These are phyloP conservation scores for Drosophila jambulina DNA, from an alignment of 1,140 invertebrate genomes.

Conservation along the genomic window DNA sequence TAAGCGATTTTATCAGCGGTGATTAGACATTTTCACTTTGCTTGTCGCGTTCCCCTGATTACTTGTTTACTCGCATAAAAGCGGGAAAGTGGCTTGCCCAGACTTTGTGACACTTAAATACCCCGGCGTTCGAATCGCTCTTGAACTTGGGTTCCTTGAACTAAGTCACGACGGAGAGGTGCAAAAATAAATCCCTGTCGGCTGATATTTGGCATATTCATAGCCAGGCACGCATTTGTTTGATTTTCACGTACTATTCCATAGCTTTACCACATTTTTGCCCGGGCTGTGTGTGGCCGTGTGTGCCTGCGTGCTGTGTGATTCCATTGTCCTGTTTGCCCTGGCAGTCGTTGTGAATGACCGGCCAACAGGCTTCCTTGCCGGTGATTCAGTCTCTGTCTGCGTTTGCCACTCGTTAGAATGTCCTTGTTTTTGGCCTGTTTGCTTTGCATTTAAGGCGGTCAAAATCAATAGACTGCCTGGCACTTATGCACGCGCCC, in stretches of 20 bases:
- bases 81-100: neutral
- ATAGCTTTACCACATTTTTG: constrained; percentile 41
- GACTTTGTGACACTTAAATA: constrained; percentile 36
- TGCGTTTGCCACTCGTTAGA: constrained; percentile 17
- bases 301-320: neutral
- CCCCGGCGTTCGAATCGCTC: neutral
- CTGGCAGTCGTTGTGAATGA: constrained; percentile 31
- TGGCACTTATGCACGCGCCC: constrained; percentile 26
- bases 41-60: constrained; percentile 16
- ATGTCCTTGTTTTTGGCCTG: constrained; percentile 27
- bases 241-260: constrained; percentile 49
- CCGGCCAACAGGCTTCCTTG: neutral
- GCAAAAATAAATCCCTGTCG: constrained; percentile 31
- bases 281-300: neutral
- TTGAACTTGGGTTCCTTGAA: constrained; percentile 74
- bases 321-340: constrained; percentile 43
- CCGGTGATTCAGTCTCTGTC: constrained; percentile 6
- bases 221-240: constrained; percentile 38
- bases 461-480: constrained; percentile 42
- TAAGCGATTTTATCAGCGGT: constrained; percentile 20
- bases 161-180: constrained; percentile 26
- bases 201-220: constrained; percentile 49
- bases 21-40: constrained; percentile 28
- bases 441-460: constrained; percentile 32
- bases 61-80: constrained; percentile 7